A percentile compares a stretch with the other conserved stretches of the same genome.
Evolutionary conservation across 2,888 invertebrate species (phyloP).

Genomic region (Desoria tigrina): DNA sequence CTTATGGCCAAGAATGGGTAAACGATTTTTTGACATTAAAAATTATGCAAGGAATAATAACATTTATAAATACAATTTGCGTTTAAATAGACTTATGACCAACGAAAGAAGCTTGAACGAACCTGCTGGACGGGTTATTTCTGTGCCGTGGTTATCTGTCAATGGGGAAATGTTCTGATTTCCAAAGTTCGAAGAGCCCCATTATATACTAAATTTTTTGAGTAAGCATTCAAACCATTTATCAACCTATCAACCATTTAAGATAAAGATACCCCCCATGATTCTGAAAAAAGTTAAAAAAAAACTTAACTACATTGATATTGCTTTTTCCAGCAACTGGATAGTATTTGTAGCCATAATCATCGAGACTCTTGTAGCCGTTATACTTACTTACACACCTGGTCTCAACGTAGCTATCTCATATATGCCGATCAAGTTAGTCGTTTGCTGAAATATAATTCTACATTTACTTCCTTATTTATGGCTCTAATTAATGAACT

Average conservation of each 20-base stretch:
- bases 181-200: constrained; percentile 97
- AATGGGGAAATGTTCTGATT: constrained; percentile 97
- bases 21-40: too few species aligned
- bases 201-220: constrained; percentile 94
- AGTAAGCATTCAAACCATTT: constrained; percentile 58
- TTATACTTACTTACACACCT: constrained; percentile 58
- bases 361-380: constrained; percentile 57
- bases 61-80: neutral
- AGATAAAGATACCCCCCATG: neutral
- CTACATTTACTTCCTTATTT: neutral
- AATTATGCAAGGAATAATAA: neutral
- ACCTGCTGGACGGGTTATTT: constrained; percentile 99
- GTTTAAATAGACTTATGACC: constrained; percentile 35
- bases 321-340: constrained; percentile 41
- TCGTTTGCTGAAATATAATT: neutral
- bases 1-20: constrained; percentile 99
- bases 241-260: neutral
- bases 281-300: too few species aligned
- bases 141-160: constrained; percentile 94
- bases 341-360: constrained; percentile 46
- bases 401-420: constrained; percentile 57
- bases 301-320: neutral
- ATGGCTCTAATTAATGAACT: constrained; percentile 7
- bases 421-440: constrained; percentile 47
- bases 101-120: constrained; percentile 68